Evolutionary conservation across 2,888 invertebrate species (phyloP).

Genomic region (Standfussiana lucernea): DNA sequence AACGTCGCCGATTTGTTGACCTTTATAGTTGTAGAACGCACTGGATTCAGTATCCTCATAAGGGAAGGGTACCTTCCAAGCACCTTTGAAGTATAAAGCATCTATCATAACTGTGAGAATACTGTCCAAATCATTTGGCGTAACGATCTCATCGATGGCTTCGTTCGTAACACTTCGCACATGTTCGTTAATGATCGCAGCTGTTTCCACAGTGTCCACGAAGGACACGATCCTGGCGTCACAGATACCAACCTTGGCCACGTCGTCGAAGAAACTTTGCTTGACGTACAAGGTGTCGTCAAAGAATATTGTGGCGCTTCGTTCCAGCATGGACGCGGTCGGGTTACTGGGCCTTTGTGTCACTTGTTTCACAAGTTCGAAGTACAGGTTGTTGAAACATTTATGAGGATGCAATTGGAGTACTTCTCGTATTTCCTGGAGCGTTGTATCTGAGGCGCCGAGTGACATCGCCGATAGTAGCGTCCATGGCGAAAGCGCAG

Average conservation of each 20-base stretch:
- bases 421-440: constrained; percentile 76
- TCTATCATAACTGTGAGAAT: constrained; percentile 79
- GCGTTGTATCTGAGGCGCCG: constrained; percentile 78
- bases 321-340: constrained; percentile 73
- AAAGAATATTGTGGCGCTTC: constrained; percentile 78
- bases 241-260: constrained; percentile 72
- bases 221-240: constrained; percentile 75
- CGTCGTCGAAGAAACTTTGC: constrained; percentile 68
- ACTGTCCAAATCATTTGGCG: constrained; percentile 76
- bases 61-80: constrained; percentile 78
- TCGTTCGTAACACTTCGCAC: constrained; percentile 79
- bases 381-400: constrained; percentile 82
- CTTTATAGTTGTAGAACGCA: constrained; percentile 79
- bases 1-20: constrained; percentile 78
- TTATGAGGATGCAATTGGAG: constrained; percentile 75
- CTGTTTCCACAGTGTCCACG: constrained; percentile 70
- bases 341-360: constrained; percentile 62
- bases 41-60: constrained; percentile 75
- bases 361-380: constrained; percentile 73
- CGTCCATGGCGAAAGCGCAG: constrained; percentile 83
- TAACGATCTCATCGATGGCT: constrained; percentile 80
- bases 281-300: constrained; percentile 74
- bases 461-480: constrained; percentile 78
- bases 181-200: constrained; percentile 78
- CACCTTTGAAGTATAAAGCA: constrained; percentile 83